Evolutionary conservation across 2,888 invertebrate genomes (phyloP).

Genomic region (Machimus atricapillus): DNA sequence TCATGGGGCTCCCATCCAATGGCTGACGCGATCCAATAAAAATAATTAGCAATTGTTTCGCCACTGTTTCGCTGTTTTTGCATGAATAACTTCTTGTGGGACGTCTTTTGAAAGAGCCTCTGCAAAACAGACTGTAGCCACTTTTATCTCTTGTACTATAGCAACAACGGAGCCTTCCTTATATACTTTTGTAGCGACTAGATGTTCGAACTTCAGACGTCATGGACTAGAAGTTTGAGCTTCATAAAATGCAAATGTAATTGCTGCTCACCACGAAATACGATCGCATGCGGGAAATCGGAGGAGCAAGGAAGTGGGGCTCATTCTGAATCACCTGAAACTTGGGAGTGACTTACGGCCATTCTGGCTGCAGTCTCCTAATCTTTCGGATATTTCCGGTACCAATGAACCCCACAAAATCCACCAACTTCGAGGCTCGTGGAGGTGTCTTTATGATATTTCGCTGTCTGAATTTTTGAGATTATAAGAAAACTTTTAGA

Average conservation of each 20-base stretch:
- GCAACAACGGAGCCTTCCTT: background rate
- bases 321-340: background rate
- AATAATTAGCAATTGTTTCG: slow-evolving; percentile 4
- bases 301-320: background rate
- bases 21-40: background rate
- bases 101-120: background rate
- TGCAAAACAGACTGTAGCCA: background rate
- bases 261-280: background rate
- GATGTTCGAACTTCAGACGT: background rate
- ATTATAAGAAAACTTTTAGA: background rate
- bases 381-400: slow-evolving; percentile 1
- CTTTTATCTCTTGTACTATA: background rate
- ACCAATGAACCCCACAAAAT: background rate
- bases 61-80: background rate
- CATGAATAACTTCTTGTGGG: background rate
- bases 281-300: background rate
- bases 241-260: slow-evolving; percentile 22
- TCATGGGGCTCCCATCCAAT: background rate
- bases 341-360: background rate
- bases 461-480: background rate
- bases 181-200: background rate
- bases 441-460: background rate
- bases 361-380: background rate
- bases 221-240: background rate
- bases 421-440: background rate